Conservation (phyloP, 2,113 vertebrate genomes). For the Numenius arquata region DNA sequence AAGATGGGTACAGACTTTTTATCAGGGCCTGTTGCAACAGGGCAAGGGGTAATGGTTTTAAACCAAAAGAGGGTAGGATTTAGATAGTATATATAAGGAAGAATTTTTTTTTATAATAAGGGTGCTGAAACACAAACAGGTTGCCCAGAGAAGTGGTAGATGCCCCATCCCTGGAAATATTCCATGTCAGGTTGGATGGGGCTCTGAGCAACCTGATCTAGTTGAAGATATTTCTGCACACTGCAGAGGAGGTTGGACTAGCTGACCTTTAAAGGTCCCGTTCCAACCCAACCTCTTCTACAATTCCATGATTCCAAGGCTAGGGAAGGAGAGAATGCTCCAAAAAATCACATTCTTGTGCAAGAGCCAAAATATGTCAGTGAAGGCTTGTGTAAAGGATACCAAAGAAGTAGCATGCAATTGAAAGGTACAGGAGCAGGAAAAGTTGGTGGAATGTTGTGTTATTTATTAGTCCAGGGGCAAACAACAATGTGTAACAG, state of each 20-base stretch:
- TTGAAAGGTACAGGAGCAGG: not conserved
- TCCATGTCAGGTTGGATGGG: not conserved
- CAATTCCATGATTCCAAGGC: not conserved
- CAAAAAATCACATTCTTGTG: not conserved
- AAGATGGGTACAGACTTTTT: not conserved
- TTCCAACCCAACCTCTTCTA: not conserved
- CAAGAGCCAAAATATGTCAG: not conserved
- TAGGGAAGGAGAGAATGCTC: not conserved
- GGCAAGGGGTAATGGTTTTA: not conserved
- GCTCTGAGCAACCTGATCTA: not conserved
- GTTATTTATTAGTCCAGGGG: not conserved
- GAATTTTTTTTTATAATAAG: not conserved
- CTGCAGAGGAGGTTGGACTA: not conserved
- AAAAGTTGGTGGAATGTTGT: not conserved
- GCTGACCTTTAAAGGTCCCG: not conserved
- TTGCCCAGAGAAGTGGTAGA: not conserved
- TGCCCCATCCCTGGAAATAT: not conserved
- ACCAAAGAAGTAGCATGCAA: fast-evolving
- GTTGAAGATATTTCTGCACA: not conserved
- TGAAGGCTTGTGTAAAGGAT: not conserved
- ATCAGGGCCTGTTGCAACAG: not conserved
- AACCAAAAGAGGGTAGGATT: not conserved
- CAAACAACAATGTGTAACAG: not conserved
- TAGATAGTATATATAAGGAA: not conserved
- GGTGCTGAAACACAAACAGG: not conserved